Evolutionary conservation across 2,888 invertebrate genomes (phyloP).

Genomic region (Trachelus tabidus): DNA sequence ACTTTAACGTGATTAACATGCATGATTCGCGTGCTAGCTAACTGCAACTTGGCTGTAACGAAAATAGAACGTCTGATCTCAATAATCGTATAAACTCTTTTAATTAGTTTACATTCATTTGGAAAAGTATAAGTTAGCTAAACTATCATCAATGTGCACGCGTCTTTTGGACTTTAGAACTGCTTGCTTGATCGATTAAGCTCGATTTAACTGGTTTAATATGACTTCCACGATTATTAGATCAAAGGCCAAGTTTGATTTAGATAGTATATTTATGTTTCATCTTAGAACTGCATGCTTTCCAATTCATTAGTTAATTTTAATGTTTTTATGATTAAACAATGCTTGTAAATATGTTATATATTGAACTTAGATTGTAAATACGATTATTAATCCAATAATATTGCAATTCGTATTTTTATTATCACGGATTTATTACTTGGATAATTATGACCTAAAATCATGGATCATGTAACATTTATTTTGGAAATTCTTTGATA

Average conservation of each 20-base stretch:
- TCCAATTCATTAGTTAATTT: background rate
- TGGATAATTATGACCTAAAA: no score
- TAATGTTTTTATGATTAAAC: background rate
- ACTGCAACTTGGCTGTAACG: background rate
- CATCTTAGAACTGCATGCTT: background rate
- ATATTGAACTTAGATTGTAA: no score
- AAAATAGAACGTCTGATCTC: background rate
- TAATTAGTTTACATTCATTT: background rate
- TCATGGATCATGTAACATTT: background rate
- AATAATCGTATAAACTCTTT: background rate
- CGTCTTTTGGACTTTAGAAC: background rate
- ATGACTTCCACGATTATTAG: background rate
- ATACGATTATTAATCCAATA: no score
- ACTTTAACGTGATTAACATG: background rate
- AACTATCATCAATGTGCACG: background rate
- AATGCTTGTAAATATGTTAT: background rate
- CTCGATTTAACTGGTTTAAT: background rate
- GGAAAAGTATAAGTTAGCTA: background rate
- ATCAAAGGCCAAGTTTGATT: background rate
- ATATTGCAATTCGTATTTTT: no score
- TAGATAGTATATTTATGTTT: background rate
- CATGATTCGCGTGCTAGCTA: background rate
- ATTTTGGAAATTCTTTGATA: slow-evolving; percentile 22
- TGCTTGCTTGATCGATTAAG: background rate
- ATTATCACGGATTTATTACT: no score